Conservation (phyloP, 2,113 vertebrate genomes). For the Tragelaphus scriptus region DNA sequence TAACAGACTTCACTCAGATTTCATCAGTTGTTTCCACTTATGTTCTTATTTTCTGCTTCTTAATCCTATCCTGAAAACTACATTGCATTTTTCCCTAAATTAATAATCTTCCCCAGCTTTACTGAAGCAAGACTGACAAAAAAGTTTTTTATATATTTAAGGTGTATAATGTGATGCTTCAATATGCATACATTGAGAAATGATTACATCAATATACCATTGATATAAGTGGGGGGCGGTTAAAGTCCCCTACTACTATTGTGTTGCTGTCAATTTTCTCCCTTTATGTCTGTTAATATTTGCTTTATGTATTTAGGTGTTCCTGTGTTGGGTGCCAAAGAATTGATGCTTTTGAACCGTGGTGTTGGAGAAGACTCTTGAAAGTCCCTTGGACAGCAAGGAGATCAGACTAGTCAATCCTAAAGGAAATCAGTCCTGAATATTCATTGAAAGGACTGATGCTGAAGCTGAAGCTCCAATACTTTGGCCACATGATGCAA, state of each 20-base stretch:
- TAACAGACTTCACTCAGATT: not conserved
- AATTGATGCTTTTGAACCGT: not conserved
- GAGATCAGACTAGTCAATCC: not conserved
- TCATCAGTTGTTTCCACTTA: not conserved
- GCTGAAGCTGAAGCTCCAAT: not conserved
- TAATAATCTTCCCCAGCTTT: not conserved
- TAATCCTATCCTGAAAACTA: not conserved
- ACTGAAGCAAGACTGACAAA: not conserved
- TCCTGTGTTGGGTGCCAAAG: accelerated
- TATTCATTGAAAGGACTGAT: not conserved
- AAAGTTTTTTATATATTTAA: not conserved
- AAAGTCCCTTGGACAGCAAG: not conserved
- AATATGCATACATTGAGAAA: not conserved
- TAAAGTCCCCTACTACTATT: not conserved
- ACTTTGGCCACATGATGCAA: not conserved
- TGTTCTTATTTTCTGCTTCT: not conserved
- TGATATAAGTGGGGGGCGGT: not conserved
- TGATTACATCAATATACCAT: not conserved
- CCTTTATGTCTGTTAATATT: not conserved
- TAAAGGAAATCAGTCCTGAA: not conserved
- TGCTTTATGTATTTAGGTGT: not conserved
- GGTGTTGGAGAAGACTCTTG: not conserved
- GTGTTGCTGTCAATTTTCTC: not conserved
- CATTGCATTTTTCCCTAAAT: not conserved
- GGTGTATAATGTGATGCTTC: not conserved